A percentile compares a stretch with the other conserved stretches of the same genome.
phyloP scores from a whole-genome alignment of 1,140 invertebrate species.

The Goniozus legneri region DNA sequence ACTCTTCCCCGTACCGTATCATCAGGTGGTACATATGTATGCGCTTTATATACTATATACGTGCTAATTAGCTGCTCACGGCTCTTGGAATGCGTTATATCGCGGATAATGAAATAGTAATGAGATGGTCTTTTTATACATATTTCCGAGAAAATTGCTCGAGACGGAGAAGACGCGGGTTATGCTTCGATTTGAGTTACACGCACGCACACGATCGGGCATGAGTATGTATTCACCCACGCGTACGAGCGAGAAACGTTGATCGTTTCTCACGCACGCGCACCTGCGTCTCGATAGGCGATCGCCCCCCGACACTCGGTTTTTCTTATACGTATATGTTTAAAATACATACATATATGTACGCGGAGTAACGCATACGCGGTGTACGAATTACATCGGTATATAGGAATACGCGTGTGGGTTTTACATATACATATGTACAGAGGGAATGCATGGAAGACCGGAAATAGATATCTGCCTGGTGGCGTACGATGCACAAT shows the following conservation, averaged over 20 bases:
- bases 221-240: not conserved
- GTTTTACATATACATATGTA: no score
- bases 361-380: no score
- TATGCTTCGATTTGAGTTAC: not conserved
- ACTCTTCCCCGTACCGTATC: not conserved
- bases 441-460: conserved; percentile 13
- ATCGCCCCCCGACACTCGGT: not conserved
- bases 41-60: no score
- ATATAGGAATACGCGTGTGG: no score
- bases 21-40: not conserved
- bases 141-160: not conserved
- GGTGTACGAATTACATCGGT: no score
- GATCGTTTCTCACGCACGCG: not conserved
- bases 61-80: not conserved
- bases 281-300: not conserved
- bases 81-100: not conserved
- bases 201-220: not conserved
- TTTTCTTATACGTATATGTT: not conserved
- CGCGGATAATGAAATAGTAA: not conserved
- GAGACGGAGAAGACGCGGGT: not conserved
- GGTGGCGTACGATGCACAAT: conserved; percentile 23
- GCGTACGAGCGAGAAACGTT: not conserved
- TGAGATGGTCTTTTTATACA: not conserved
- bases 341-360: no score
- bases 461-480: conserved; percentile 34